These are phyloP conservation scores for Cherax quadricarinatus DNA, from an alignment of 1,140 invertebrate genomes.

Conservation along the genomic window DNA sequence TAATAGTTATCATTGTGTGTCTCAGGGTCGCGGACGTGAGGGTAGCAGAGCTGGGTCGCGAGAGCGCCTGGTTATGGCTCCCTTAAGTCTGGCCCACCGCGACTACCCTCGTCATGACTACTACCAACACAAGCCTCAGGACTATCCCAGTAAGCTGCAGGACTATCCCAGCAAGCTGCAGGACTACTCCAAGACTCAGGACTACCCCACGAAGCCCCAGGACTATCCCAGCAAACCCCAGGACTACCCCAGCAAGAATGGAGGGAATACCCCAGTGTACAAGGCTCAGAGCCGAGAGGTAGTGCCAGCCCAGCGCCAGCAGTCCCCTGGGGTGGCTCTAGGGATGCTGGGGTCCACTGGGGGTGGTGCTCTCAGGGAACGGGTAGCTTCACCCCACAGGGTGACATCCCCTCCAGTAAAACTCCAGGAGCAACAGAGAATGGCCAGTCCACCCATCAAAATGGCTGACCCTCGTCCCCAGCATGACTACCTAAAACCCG, in stretches of 20 bases:
- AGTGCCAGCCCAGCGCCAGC: slow-evolving; percentile 65
- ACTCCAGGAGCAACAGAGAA: slow-evolving; percentile 56
- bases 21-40: slow-evolving; percentile 51
- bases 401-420: slow-evolving; percentile 70
- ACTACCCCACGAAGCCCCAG: slow-evolving; percentile 67
- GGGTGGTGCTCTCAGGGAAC: slow-evolving; percentile 43
- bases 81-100: slow-evolving; percentile 55
- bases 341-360: slow-evolving; percentile 48
- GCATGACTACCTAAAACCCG: slow-evolving; percentile 59
- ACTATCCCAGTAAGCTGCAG: slow-evolving; percentile 65
- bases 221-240: slow-evolving; percentile 71
- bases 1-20: no score
- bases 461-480: slow-evolving; percentile 64
- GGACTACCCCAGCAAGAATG: slow-evolving; percentile 64
- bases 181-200: slow-evolving; percentile 67
- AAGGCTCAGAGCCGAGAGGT: slow-evolving; percentile 73
- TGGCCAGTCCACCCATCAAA: slow-evolving; percentile 68
- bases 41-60: slow-evolving; percentile 41
- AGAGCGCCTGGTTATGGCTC: slow-evolving; percentile 43
- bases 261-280: slow-evolving; percentile 59
- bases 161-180: slow-evolving; percentile 66
- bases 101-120: slow-evolving; percentile 71
- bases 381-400: slow-evolving; percentile 63
- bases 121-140: slow-evolving; percentile 69
- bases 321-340: slow-evolving; percentile 58